Base-by-base conservation (phyloP, 2,797 vertebrate genomes). In the Poliocrania exsul region DNA sequence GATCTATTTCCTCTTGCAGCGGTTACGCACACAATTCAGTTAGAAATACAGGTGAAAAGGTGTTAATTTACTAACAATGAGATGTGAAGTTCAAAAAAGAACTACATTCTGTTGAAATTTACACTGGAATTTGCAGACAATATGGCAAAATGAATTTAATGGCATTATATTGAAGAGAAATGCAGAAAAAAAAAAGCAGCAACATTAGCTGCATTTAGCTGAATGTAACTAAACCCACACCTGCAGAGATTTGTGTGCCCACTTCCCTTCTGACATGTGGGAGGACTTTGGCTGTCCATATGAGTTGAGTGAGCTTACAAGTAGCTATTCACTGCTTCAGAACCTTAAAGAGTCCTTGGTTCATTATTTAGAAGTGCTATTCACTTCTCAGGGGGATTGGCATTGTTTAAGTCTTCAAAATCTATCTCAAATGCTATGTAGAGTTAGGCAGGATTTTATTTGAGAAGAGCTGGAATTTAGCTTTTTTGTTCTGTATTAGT, bases 101-200 rank as follows among this genome's bases (percentile, higher is more conserved):
- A 92, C 71, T 92, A 58, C 25, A 70, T 70, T 93, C 67, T 92
- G 86, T 70, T 75, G 56, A 96, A 96, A 70, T 44, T 79, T 49
- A 38, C 31, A 80, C 42, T 94, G 79, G 90, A 75, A 65, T 42
- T 42, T 88, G 54, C 58, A 96, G 53, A 53, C 38, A 91, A 44
- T 49, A 35, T n/a, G 31, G 49, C 18, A 71, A 82, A 86, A 82
- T 49, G 2, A 75, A 70, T 17, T 73, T 42, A 54, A 82, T 37
- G 19, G 10, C 28, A 60, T 56, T 73, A 40, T 60, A 17, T 10
- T 47, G 19, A 23, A 54, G 37, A 6, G 17, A 20, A 84, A 85
- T 38, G 6, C 31, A 8, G 49, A 29, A 28, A 73, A 88, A 82
- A 57, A 16, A 11, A 49, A 9, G 62, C 6, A 35, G 7, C 50